A percentile compares a stretch with the other conserved stretches of the same genome.
These are phyloP conservation scores for Carapus acus DNA, from an alignment of 2,797 vertebrate species.

Conservation along the genomic window DNA sequence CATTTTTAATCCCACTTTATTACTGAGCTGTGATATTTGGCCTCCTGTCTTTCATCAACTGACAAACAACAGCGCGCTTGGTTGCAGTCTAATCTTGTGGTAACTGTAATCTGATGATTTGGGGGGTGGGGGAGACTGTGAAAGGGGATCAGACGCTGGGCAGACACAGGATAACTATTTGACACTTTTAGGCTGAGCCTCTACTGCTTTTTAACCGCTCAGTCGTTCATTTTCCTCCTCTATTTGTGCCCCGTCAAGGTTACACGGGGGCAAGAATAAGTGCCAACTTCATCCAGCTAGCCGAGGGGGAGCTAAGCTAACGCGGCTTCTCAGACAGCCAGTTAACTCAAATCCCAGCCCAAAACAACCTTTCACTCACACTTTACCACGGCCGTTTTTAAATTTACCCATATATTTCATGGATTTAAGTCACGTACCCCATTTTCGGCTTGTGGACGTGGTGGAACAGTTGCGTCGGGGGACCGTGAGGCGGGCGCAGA, in stretches of 20 bases:
- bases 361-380: conserved; percentile 2
- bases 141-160: neutral
- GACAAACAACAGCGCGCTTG: conserved; percentile 15
- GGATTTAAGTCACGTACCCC: conserved; percentile 67
- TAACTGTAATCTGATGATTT: conserved; percentile 20
- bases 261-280: conserved; percentile 9
- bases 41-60: conserved; percentile 8
- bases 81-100: conserved; percentile 29
- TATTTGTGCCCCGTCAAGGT: conserved; percentile 1
- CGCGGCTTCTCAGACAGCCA: neutral
- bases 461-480: conserved; percentile 37
- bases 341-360: neutral
- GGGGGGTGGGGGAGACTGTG: conserved; percentile 1
- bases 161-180: neutral
- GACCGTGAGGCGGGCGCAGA: conserved; percentile 42
- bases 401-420: no score
- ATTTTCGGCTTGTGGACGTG: conserved; percentile 56
- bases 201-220: neutral
- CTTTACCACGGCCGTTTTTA: neutral
- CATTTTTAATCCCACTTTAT: neutral
- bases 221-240: neutral
- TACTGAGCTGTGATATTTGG: neutral
- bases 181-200: neutral
- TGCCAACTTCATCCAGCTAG: conserved; percentile 24
- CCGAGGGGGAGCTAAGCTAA: conserved; percentile 29